Conservation (phyloP, 1,140 invertebrate species). For the Pseudachorutes palmiensis region DNA sequence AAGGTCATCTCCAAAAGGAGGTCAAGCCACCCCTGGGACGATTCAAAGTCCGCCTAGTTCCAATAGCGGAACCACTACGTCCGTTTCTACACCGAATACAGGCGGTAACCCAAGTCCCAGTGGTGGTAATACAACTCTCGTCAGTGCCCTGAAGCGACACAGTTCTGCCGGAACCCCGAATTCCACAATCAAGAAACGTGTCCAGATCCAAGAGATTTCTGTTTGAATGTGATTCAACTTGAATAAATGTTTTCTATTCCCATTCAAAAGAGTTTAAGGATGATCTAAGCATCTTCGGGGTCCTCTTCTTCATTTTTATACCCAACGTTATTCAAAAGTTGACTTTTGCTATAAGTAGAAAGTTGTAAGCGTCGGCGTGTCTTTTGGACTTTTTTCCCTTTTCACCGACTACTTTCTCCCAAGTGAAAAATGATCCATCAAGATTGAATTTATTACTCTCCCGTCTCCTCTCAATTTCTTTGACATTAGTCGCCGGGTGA, state of each 20-base stretch:
- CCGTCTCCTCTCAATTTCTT: neutral
- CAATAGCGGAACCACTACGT: neutral
- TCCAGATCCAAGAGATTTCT: constrained; percentile 79
- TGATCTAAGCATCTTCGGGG: neutral
- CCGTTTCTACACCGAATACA: constrained; percentile 11
- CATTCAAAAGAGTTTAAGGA: neutral
- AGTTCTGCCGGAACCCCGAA: constrained; percentile 20
- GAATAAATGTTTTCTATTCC: neutral
- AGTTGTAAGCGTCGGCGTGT: neutral
- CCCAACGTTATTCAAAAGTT: neutral
- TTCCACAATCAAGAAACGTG: constrained; percentile 61
- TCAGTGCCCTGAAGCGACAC: constrained; percentile 35
- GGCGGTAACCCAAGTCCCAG: constrained; percentile 30
- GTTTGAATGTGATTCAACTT: too few relatives aligned
- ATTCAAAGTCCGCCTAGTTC: constrained; percentile 14
- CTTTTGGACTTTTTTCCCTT: too few relatives aligned
- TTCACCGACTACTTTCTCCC: neutral
- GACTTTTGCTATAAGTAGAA: neutral
- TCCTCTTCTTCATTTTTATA: neutral
- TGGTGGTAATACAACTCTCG: constrained; percentile 28
- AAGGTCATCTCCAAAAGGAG: too few relatives aligned
- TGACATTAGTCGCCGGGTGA: neutral
- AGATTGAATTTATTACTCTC: constrained; percentile 3
- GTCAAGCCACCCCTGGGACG: too few relatives aligned
- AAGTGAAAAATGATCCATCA: constrained; percentile 10